Evolutionary conservation across 35 echinoderm and acorn worm species (phyloP).

Genomic region (Acanthaster planci): DNA sequence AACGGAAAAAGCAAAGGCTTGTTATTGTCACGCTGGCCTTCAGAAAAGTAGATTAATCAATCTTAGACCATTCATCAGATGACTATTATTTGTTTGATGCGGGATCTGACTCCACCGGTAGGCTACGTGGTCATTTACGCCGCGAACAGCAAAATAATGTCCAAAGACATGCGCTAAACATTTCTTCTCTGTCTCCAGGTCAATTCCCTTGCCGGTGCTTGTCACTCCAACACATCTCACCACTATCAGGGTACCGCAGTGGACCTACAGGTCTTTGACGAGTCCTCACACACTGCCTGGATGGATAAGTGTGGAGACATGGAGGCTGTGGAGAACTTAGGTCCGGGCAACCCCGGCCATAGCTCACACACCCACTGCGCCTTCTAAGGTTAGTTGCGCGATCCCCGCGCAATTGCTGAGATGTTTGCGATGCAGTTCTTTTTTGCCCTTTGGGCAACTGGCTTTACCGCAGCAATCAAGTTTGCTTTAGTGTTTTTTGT

Average conservation of each 20-base stretch:
- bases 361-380: constrained; percentile 85
- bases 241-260: constrained; percentile 86
- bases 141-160: too few relatives aligned
- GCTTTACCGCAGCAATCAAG: too few relatives aligned
- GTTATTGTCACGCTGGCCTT: too few relatives aligned
- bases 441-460: too few relatives aligned
- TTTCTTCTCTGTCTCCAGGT: constrained; percentile 43
- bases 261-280: constrained; percentile 67
- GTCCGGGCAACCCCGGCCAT: constrained; percentile 81
- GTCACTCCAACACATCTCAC: constrained; percentile 71
- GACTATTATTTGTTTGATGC: too few relatives aligned
- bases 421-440: neutral
- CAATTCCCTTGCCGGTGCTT: constrained; percentile 77
- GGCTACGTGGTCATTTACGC: too few relatives aligned
- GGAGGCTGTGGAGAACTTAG: constrained; percentile 80
- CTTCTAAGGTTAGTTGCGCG: constrained; percentile 42
- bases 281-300: constrained; percentile 42
- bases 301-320: constrained; percentile 40
- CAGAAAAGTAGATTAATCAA: too few relatives aligned
- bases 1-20: too few relatives aligned
- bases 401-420: neutral
- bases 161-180: too few relatives aligned
- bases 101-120: too few relatives aligned
- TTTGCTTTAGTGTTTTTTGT: too few relatives aligned
- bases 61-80: too few relatives aligned